Percentiles rank a stretch among this genome's conserved stretches.
phyloP scores from a whole-genome alignment of 2,797 vertebrate species.

The Muscicapa comitata region DNA sequence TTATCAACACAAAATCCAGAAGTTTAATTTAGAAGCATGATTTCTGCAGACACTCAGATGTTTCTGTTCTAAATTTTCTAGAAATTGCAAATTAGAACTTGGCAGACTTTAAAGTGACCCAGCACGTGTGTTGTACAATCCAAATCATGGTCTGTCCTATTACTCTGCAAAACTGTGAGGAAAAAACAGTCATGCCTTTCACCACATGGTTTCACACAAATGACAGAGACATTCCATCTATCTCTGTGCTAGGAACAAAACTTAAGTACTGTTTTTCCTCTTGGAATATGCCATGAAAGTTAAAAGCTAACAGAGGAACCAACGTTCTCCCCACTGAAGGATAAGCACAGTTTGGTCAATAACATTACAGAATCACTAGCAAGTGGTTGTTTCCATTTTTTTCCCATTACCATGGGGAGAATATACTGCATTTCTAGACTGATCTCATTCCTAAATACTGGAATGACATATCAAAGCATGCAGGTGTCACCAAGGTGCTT shows the following conservation, averaged over 20 bases:
- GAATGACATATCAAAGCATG: background rate
- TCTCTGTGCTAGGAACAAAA: background rate
- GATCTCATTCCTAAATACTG: background rate
- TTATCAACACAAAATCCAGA: background rate
- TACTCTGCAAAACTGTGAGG: background rate
- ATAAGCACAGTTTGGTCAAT: background rate
- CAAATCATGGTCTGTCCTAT: background rate
- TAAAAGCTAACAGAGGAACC: background rate
- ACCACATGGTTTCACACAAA: conserved; percentile 36
- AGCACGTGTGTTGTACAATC: conserved; percentile 13
- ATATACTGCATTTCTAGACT: background rate
- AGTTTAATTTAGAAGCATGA: conserved; percentile 38
- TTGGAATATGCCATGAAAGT: background rate
- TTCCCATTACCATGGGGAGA: background rate
- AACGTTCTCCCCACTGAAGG: background rate
- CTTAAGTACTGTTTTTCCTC: background rate
- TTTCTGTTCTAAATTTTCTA: conserved; percentile 29
- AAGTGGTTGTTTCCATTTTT: background rate
- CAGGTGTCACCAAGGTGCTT: background rate
- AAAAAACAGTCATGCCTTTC: background rate
- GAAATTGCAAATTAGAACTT: conserved; percentile 30
- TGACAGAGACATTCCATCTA: background rate
- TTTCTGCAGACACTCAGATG: conserved; percentile 2
- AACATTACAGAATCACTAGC: background rate
- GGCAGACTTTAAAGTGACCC: conserved; percentile 40